These are phyloP conservation scores for Echinometra lucunter DNA, from an alignment of 53 echinoderm and acorn worm species.

Conservation along the genomic window DNA sequence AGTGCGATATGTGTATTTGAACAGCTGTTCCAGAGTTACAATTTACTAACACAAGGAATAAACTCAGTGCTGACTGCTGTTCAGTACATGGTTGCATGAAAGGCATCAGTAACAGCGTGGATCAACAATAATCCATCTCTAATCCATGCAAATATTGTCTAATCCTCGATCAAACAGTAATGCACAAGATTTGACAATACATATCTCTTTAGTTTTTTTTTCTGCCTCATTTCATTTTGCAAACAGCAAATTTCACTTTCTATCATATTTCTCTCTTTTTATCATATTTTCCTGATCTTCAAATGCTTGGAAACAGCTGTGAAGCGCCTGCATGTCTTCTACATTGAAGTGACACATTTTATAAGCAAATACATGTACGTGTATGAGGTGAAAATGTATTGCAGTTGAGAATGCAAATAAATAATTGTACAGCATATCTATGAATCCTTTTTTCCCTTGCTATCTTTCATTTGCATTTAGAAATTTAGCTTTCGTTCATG, in stretches of 20 bases:
- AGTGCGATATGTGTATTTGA: too few relatives aligned
- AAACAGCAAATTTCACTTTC: background rate
- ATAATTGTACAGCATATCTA: too few relatives aligned
- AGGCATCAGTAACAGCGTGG: background rate
- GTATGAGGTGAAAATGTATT: too few relatives aligned
- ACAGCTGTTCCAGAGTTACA: background rate
- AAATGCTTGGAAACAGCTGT: background rate
- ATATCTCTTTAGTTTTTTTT: background rate
- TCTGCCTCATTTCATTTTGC: background rate
- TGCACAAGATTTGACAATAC: background rate
- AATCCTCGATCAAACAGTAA: background rate
- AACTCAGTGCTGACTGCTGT: background rate
- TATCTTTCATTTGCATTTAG: too few relatives aligned
- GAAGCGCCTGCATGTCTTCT: background rate
- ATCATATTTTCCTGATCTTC: background rate
- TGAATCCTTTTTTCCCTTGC: too few relatives aligned
- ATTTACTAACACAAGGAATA: background rate
- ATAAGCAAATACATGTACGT: too few relatives aligned
- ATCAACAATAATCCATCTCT: constrained; percentile 1
- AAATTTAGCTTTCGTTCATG: too few relatives aligned
- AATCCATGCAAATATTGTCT: background rate
- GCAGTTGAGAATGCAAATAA: background rate
- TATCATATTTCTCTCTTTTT: too few relatives aligned
- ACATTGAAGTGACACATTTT: background rate
- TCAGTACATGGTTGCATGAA: background rate